A percentile compares a stretch with the other conserved stretches of the same genome.
Evolutionary conservation across 2,888 invertebrate species (phyloP).

Genomic region (Aporophyla nigra): DNA sequence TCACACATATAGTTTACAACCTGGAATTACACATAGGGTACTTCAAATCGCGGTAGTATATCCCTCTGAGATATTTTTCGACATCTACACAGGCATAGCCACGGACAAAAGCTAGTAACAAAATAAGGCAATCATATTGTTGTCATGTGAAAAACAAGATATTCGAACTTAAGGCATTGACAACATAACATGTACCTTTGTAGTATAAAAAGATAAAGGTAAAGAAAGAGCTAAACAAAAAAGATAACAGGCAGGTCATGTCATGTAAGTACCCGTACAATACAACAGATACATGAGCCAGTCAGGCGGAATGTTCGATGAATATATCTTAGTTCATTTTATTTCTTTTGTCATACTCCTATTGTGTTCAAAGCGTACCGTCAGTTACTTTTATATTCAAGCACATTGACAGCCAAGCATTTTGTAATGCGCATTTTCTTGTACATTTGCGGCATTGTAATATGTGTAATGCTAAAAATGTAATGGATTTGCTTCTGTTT

Average conservation of each 20-base stretch:
- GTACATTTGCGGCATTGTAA: no score
- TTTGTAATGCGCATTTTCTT: no score
- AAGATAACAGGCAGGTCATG: conserved; percentile 19
- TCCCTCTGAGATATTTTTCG: background rate
- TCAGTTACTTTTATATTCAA: conserved; percentile 8
- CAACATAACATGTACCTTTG: background rate
- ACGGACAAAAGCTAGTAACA: background rate
- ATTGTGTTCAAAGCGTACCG: conserved; percentile 29
- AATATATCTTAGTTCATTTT: conserved; percentile 45
- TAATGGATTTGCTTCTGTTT: no score
- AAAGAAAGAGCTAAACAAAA: conserved; percentile 27
- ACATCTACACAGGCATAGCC: background rate
- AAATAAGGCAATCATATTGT: no score
- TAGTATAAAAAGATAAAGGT: conserved; percentile 13
- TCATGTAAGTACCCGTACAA: conserved; percentile 7
- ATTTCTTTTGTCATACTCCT: conserved; percentile 30
- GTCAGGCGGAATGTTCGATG: conserved; percentile 48
- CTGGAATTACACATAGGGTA: background rate
- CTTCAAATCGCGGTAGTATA: background rate
- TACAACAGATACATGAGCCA: conserved; percentile 39
- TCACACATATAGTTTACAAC: background rate
- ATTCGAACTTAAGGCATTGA: background rate
- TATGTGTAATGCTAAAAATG: no score
- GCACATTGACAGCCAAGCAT: no score
- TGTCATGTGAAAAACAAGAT: conserved; percentile 3